Base-by-base conservation (phyloP, 2,113 vertebrate species). In the Mystacornis crossleyi region DNA sequence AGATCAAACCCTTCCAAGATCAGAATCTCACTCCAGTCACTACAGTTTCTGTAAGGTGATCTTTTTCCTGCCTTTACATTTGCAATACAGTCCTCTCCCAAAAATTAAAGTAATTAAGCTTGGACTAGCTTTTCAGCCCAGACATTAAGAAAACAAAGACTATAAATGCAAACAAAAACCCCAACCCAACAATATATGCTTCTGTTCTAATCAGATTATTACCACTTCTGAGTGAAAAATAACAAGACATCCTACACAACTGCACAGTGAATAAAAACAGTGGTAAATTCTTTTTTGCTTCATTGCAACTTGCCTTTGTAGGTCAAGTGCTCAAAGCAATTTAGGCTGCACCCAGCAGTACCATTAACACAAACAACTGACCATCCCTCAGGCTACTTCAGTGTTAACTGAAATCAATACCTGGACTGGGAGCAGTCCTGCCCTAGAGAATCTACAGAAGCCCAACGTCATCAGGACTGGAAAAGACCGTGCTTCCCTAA, bases 381-480 rank as follows among this genome's bases (percentile, higher is more conserved):
- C 25, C 53, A 71, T 12, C 65, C 91, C 93, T 89, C 61, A 38
- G 89, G 94, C 91, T 82, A 69, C 62, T 70, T 85, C 50, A 54
- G 0, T 38, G 61, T 51, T 94, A 95, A 85, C 73, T 53, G 86
- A 94, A 96, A 96, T 97, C 96, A 93, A 96, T 93, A 50, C 16
- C 31, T 69, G 84, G 29, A 23, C 55, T 53, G 54, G 75, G 36
- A 95, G 80, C 64, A 93, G 72, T 75, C 55, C 80, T 81, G 77
- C n/a, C 29, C 12, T 3, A 69, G 51, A 79, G 69, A 62, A 75
- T 38, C 66, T 20, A 70, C 43, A 54, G 13, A 71, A 79, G 12
- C 50, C 47, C 54, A 80, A 66, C 3, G 0, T 80, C 81, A 93
- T 50, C 53, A 57, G 31, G n/a, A 57, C 47, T 77, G 31, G 69